Percentiles rank a stretch among this genome's conserved stretches.
Evolutionary conservation across 2,113 vertebrate species (phyloP).

Genomic region (Paraplagusia blochii): DNA sequence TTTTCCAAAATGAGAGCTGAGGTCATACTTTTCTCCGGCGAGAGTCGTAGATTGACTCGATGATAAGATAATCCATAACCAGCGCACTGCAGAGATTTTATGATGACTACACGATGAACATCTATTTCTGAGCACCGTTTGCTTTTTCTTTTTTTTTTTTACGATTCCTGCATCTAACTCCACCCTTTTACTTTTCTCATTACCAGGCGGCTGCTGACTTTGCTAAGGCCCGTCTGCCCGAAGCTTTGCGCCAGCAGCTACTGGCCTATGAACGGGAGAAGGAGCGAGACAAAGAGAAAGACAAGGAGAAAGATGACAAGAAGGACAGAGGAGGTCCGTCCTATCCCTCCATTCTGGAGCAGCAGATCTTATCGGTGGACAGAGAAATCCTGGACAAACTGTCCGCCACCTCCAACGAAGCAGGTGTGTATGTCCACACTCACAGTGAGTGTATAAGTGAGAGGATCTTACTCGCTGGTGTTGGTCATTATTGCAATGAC

Average conservation of each 20-base stretch:
- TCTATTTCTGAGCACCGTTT: too few species aligned
- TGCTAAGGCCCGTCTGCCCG: slow-evolving; percentile 87
- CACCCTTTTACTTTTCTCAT: slow-evolving; percentile 22
- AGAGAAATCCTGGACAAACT: slow-evolving; percentile 92
- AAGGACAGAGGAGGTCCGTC: slow-evolving; percentile 86
- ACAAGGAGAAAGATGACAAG: slow-evolving; percentile 85
- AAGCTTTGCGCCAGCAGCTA: slow-evolving; percentile 89
- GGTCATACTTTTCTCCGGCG: too few species aligned
- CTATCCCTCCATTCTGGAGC: slow-evolving; percentile 90
- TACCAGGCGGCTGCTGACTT: slow-evolving; percentile 92
- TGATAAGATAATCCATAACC: too few species aligned
- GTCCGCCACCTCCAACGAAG: slow-evolving; percentile 90
- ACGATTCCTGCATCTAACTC: slow-evolving; percentile 9
- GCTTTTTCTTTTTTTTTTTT: too few species aligned
- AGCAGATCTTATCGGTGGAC: slow-evolving; percentile 91
- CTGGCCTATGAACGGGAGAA: slow-evolving; percentile 91
- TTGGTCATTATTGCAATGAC: slow-evolving; percentile 6
- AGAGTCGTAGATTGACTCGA: too few species aligned
- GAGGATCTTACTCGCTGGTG: neutral
- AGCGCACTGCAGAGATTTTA: too few species aligned
- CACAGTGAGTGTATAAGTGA: neutral
- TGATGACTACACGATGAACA: too few species aligned
- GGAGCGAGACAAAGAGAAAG: slow-evolving; percentile 79
- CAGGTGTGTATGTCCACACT: slow-evolving; percentile 75
- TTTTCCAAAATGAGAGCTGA: too few species aligned